A percentile compares a stretch with the other conserved stretches of the same genome.
These are phyloP conservation scores for Oriolus oriolus DNA, from an alignment of 2,113 vertebrate genomes.

Conservation along the genomic window DNA sequence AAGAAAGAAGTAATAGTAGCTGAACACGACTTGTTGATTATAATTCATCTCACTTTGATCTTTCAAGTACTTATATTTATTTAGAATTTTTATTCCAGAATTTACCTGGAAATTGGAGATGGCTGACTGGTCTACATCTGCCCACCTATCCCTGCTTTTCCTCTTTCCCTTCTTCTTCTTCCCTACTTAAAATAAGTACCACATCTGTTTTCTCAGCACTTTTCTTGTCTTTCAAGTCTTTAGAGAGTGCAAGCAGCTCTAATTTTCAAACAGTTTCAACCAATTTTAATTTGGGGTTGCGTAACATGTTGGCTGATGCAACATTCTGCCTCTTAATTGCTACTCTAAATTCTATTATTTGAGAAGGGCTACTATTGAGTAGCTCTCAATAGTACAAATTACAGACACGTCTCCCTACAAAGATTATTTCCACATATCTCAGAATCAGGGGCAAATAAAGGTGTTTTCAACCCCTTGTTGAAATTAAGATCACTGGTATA, in stretches of 20 bases:
- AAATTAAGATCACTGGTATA: background rate
- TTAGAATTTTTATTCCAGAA: background rate
- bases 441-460: background rate
- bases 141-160: background rate
- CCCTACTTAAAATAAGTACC: background rate
- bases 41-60: background rate
- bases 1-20: background rate
- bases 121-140: fast-evolving
- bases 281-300: background rate
- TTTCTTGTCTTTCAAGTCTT: background rate
- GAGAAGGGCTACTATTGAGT: background rate
- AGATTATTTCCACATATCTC: background rate
- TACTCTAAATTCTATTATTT: background rate
- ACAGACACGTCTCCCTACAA: background rate
- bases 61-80: background rate
- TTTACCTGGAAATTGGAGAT: background rate
- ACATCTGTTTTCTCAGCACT: background rate
- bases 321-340: background rate
- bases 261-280: background rate
- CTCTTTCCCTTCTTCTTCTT: background rate
- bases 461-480: background rate
- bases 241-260: background rate
- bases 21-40: background rate
- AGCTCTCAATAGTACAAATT: background rate
- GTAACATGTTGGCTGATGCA: background rate